Conservation (phyloP, 2,797 vertebrate genomes). For the Gymnocypris eckloni region DNA sequence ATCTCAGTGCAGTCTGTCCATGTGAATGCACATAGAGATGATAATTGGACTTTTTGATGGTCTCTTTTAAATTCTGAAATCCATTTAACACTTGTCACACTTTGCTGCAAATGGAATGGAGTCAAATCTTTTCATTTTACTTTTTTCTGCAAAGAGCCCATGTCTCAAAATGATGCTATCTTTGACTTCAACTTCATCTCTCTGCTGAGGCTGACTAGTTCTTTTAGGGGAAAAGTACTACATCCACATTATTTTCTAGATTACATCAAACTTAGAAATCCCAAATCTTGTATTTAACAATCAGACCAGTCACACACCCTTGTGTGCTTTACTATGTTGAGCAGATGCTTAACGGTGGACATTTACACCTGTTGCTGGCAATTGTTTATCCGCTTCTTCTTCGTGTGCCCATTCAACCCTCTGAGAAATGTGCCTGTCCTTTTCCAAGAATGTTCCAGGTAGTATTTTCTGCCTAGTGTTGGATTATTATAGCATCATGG, state of each 20-base stretch:
- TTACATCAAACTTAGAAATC: conserved; percentile 1
- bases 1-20: conserved; percentile 33
- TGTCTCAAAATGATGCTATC: conserved; percentile 33
- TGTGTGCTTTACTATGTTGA: conserved; percentile 47
- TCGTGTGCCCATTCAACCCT: not conserved
- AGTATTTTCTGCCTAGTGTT: conserved; percentile 68
- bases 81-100: conserved; percentile 41
- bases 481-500: conserved; percentile 66
- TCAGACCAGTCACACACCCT: not conserved
- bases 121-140: conserved; percentile 11
- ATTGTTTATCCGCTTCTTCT: conserved; percentile 49
- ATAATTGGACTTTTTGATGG: conserved; percentile 47
- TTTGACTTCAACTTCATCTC: conserved; percentile 23
- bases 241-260: conserved; percentile 32
- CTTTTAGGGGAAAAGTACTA: not conserved
- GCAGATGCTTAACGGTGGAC: conserved; percentile 20
- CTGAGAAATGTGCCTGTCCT: conserved; percentile 46
- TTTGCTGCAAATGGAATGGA: conserved; percentile 7
- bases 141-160: conserved; percentile 20
- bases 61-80: conserved; percentile 43
- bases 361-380: conserved; percentile 44
- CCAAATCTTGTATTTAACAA: conserved; percentile 2
- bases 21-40: conserved; percentile 37
- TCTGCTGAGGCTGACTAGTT: conserved; percentile 29
- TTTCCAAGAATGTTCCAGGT: conserved; percentile 64